Base-by-base conservation (phyloP, 2,888 invertebrate species). In the Tiliacea citrago region DNA sequence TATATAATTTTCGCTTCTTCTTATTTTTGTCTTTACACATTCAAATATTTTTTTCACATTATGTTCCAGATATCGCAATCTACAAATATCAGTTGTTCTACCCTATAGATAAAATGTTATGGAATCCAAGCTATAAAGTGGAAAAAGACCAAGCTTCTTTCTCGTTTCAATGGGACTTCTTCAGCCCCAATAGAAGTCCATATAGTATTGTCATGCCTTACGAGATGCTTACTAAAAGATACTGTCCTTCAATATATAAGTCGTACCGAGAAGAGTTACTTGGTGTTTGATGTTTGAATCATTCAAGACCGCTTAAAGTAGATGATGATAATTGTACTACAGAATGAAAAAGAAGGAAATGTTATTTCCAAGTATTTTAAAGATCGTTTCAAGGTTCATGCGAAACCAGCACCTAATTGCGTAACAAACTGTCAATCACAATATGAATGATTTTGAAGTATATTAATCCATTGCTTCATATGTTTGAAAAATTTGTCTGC, bases 221-320 rank as follows among this genome's bases (percentile, higher is more conserved):
- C 9, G 72, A 63, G 6, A 24, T 47, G 35, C 62, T 77, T 51
- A 72, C 79, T 29, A 63, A 6, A 47, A 70, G 62, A 73, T 77
- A 65, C 42, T 77, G 77, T 49, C 79, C 77, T 42, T 73, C 77
- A 49, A 79, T 77, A 42, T 70, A 24, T 63, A 24, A 16, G 18
- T 29, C n/a, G n/a, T 29, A 63, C 12, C 57, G 8, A 58, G 39
- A 51, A 18, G 62, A 79, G 39, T 51, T 75, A 24, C 45, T 62
- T 62, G 35, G 8, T 53, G n/a, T 42, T 47, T 53, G n/a, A n/a
- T n/a, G n/a, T n/a, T n/a, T 21, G 8, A 57, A 29, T 29, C n/a
- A 35, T 35, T 7, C n/a, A 35, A 45, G 10, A 45, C 9, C 21
- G 18, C 10, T 42, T 18, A 21, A 42, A 47, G 35, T 16, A 47